Base-by-base conservation (phyloP, 1,140 invertebrate species). In the Dendrolimus kikuchii region DNA sequence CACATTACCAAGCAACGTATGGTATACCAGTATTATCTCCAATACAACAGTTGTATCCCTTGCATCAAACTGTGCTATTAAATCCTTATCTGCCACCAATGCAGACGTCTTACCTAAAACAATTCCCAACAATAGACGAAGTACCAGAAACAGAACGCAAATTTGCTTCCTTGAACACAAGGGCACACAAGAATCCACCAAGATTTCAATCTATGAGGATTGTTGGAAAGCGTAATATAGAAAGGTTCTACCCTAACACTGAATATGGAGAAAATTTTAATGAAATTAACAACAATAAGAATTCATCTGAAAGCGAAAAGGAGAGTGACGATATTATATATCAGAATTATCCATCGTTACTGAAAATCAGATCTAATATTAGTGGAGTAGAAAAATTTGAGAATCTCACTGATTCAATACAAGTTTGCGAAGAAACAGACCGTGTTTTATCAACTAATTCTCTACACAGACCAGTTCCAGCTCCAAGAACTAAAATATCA, bases 381-480 rank as follows among this genome's bases (percentile, higher is more conserved):
- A 83, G 75, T 60, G 80, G 78, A 36, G 64, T 81, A 5, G 77
- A 82, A 55, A 63, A 72, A 44, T 84, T 84, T 64, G 87, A 89
- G 62, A 89, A 89, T 59, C 64, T 89, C 46, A 87, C 82, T 10
- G 86, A 88, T 62, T 87, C 87, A 5, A 87, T 88, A 57, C 86
- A 83, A 80, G 71, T 83, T 44, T 88, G 66, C 56, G 86, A 86
- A 69, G 75, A 80, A 47, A 74, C 58, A 48, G 48, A 62, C 36
- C 55, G 74, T 0, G 76, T 73, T 59, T 49, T 49, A 36, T 85
- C 80, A 2, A 80, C 64, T 5, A 65, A 53, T 9, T 83, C 81
- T 8, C 51, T 86, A 45, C 77, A 81, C 51, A 75, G 71, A 54
- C 81, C 83, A 47, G 57, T 84, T n/a, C 83, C 83, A 7, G 81